A percentile compares a stretch with the other conserved stretches of the same genome.
phyloP scores from a whole-genome alignment of 2,888 invertebrate species.

The Dicyrtoma fusca region DNA sequence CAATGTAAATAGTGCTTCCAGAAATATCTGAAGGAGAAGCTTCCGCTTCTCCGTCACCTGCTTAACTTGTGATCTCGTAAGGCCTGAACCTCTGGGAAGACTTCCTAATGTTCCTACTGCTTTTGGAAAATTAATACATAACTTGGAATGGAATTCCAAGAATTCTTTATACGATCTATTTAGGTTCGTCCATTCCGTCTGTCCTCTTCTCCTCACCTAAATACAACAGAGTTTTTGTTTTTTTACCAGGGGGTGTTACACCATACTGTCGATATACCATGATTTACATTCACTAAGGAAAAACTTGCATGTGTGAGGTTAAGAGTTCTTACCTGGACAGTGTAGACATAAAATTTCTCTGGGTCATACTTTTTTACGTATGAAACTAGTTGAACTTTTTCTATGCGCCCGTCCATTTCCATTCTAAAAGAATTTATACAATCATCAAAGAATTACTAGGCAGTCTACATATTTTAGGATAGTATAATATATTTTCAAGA shows the following conservation, averaged over 20 bases:
- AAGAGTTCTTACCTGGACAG: constrained; percentile 60
- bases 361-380: constrained; percentile 96
- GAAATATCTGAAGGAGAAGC: constrained; percentile 83
- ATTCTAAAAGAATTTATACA: constrained; percentile 69
- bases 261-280: no score
- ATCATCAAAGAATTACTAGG: no score
- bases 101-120: constrained; percentile 61
- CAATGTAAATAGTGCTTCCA: constrained; percentile 80
- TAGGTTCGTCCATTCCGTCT: constrained; percentile 83
- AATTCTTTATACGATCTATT: constrained; percentile 97
- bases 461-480: no score
- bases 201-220: constrained; percentile 79
- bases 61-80: constrained; percentile 89
- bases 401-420: constrained; percentile 85
- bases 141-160: constrained; percentile 92
- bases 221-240: no score
- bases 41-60: constrained; percentile 93
- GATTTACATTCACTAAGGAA: no score
- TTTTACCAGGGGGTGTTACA: no score
- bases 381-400: constrained; percentile 80
- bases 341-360: constrained; percentile 96
- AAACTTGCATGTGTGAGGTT: no score
- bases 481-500: no score
- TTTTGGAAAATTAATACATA: constrained; percentile 87
- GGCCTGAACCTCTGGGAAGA: constrained; percentile 57